phyloP scores from a whole-genome alignment of 2,888 invertebrate species.

The Geophilus truncorum region DNA sequence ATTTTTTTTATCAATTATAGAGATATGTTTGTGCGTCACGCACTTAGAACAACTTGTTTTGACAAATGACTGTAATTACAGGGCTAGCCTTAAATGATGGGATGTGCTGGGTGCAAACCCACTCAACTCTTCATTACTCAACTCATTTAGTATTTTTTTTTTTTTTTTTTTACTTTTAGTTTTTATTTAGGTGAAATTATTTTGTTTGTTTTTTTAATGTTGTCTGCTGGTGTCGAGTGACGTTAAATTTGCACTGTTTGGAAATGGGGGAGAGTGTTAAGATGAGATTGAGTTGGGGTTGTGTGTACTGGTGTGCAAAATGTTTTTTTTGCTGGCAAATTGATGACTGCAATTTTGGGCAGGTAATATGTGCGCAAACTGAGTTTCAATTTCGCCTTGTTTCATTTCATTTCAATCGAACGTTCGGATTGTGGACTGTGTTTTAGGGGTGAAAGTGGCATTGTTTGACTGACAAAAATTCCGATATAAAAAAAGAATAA shows the following conservation, averaged over 20 bases:
- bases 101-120: background rate
- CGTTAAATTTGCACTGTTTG: too few relatives aligned
- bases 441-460: too few relatives aligned
- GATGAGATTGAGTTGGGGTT: background rate
- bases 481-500: too few relatives aligned
- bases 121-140: background rate
- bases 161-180: background rate
- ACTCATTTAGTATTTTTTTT: background rate
- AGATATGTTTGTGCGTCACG: constrained; percentile 10
- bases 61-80: background rate
- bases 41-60: constrained; percentile 17
- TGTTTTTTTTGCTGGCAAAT: background rate
- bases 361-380: background rate
- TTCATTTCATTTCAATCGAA: background rate
- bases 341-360: background rate
- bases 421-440: background rate
- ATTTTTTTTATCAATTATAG: background rate
- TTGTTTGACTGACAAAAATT: too few relatives aligned
- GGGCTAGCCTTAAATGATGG: background rate
- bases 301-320: background rate
- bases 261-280: too few relatives aligned
- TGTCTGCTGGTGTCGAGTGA: background rate
- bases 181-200: background rate
- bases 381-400: background rate
- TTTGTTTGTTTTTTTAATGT: background rate